These are phyloP conservation scores for Crotophaga sulcirostris DNA, from an alignment of 2,113 vertebrate species.

Conservation along the genomic window DNA sequence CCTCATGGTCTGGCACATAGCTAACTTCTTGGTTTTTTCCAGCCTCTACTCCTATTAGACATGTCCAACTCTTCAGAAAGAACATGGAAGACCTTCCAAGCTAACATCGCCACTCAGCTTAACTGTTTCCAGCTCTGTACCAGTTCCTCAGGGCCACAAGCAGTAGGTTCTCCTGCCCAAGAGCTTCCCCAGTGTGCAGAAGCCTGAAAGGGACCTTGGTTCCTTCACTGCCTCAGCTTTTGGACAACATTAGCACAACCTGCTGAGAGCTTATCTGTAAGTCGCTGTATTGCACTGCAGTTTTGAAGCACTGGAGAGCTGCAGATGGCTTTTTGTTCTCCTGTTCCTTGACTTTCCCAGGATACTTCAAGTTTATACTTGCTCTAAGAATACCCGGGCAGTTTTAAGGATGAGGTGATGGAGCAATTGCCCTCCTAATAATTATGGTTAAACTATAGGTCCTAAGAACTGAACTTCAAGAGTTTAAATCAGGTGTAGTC, in stretches of 20 bases:
- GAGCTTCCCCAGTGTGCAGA: neutral
- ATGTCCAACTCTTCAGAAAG: neutral
- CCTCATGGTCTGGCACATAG: neutral
- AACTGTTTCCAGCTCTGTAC: neutral
- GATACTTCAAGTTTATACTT: neutral
- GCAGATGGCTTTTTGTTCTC: neutral
- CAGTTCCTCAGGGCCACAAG: neutral
- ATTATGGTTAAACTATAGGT: neutral
- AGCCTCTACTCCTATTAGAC: neutral
- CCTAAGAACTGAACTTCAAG: neutral
- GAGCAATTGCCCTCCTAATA: neutral
- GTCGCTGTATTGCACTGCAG: too few relatives aligned
- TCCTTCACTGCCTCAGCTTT: neutral
- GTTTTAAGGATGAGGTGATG: neutral
- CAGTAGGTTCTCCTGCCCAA: neutral
- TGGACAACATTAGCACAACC: neutral
- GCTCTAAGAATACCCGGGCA: neutral
- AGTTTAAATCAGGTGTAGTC: neutral
- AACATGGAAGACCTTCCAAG: neutral
- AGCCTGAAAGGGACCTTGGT: neutral
- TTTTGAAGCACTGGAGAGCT: neutral
- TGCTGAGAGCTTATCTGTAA: neutral
- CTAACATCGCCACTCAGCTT: accelerated
- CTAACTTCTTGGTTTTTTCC: neutral
- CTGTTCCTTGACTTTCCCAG: neutral